Conservation (phyloP, 2,888 invertebrate species). For the Sminthurides aquaticus region DNA sequence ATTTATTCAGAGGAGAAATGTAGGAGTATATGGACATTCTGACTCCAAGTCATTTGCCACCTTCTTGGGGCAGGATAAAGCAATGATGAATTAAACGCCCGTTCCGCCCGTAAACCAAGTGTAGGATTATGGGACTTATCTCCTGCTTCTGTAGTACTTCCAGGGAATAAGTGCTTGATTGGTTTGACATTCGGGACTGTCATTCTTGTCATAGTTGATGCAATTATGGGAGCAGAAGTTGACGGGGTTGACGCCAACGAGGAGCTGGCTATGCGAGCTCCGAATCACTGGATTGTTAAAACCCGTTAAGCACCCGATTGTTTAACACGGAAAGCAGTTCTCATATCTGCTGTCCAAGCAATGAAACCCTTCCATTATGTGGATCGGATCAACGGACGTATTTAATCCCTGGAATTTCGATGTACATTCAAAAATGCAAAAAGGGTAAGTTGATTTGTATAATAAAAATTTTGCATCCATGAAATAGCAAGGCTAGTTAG, state of each 20-base stretch:
- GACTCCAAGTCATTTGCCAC: too few species aligned
- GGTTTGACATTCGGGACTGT: neutral
- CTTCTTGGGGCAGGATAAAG: neutral
- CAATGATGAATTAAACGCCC: neutral
- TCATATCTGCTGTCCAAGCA: constrained; percentile 11
- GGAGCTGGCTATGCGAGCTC: neutral
- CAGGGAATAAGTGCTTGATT: neutral
- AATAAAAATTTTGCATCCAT: too few species aligned
- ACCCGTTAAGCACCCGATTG: too few species aligned
- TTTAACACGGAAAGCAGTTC: neutral
- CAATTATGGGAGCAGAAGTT: neutral
- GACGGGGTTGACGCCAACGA: neutral
- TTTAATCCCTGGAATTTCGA: constrained; percentile 8
- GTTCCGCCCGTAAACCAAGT: too few species aligned
- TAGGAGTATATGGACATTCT: too few species aligned
- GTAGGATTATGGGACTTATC: too few species aligned
- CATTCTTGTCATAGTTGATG: neutral
- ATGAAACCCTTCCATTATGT: constrained; percentile 3
- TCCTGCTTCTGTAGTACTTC: neutral
- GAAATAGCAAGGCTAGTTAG: too few species aligned
- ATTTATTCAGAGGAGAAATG: too few species aligned
- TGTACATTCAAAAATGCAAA: constrained; percentile 3
- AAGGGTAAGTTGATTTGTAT: too few species aligned
- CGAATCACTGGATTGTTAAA: neutral
- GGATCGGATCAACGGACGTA: constrained; percentile 12